A percentile compares a stretch with the other conserved stretches of the same genome.
Conservation (phyloP, 2,113 vertebrate species). For the Tinamus guttatus region DNA sequence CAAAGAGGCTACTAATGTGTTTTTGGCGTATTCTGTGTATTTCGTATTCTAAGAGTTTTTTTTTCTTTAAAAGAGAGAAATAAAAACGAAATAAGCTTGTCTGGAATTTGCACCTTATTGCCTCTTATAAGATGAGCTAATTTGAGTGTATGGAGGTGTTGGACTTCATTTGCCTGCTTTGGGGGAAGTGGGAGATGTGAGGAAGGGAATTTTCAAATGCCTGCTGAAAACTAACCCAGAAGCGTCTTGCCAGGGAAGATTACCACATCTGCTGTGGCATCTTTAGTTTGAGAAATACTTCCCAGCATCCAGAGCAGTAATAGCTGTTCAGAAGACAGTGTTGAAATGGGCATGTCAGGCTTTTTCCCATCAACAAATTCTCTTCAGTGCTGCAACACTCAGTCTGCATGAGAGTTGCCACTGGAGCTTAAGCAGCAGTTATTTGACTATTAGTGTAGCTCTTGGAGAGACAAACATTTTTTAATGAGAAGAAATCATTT, state of each 20-base stretch:
- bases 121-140: neutral
- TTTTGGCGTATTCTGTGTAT: neutral
- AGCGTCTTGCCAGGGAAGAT: neutral
- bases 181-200: neutral
- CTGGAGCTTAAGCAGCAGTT: neutral
- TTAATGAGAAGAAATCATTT: neutral
- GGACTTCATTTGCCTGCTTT: neutral
- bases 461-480: neutral
- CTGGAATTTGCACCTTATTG: neutral
- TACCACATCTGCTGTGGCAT: neutral
- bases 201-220: neutral
- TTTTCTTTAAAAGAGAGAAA: no score
- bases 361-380: neutral
- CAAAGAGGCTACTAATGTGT: neutral
- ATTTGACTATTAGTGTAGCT: neutral
- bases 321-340: neutral
- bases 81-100: neutral
- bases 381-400: neutral
- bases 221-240: neutral
- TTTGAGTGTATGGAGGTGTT: neutral
- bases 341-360: neutral
- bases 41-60: neutral
- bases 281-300: neutral
- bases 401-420: neutral
- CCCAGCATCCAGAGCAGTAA: neutral